Conservation (phyloP, 30 jellyfish, hydroid and myxozoan genomes). For the Pelagia noctiluca region DNA sequence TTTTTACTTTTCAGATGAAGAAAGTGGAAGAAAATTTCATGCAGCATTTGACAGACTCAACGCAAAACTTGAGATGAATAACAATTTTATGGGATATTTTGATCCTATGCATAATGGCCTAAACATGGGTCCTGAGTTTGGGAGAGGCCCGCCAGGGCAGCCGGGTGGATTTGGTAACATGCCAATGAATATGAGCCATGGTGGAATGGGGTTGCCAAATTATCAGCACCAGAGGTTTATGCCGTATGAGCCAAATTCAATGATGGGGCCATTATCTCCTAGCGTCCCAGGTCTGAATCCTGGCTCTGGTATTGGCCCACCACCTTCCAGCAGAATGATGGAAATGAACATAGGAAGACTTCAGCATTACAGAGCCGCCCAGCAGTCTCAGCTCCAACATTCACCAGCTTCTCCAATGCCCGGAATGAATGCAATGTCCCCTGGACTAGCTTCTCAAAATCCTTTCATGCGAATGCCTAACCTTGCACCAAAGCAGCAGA, state of each 20-base stretch:
- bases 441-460: conserved; percentile 48
- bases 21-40: conserved; percentile 31
- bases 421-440: conserved; percentile 32
- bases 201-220: conserved; percentile 60
- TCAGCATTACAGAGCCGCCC: conserved; percentile 70
- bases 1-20: conserved; percentile 52
- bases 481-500: conserved; percentile 66
- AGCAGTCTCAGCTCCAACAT: conserved; percentile 67
- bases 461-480: conserved; percentile 72
- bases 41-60: conserved; percentile 30
- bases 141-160: conserved; percentile 76
- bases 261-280: conserved; percentile 69
- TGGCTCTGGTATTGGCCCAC: conserved; percentile 62
- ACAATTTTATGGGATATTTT: conserved; percentile 75
- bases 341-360: conserved; percentile 53
- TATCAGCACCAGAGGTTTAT: conserved; percentile 63
- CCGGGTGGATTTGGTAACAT: conserved; percentile 70
- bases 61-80: conserved; percentile 54
- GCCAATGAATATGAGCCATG: conserved; percentile 69
- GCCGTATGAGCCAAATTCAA: conserved; percentile 50
- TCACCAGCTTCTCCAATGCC: conserved; percentile 78
- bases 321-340: conserved; percentile 66
- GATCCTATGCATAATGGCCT: conserved; percentile 60
- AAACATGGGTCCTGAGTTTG: conserved; percentile 64
- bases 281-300: conserved; percentile 41